These are phyloP conservation scores for Leptodactylus fallax DNA, from an alignment of 2,797 vertebrate genomes.

Conservation along the genomic window DNA sequence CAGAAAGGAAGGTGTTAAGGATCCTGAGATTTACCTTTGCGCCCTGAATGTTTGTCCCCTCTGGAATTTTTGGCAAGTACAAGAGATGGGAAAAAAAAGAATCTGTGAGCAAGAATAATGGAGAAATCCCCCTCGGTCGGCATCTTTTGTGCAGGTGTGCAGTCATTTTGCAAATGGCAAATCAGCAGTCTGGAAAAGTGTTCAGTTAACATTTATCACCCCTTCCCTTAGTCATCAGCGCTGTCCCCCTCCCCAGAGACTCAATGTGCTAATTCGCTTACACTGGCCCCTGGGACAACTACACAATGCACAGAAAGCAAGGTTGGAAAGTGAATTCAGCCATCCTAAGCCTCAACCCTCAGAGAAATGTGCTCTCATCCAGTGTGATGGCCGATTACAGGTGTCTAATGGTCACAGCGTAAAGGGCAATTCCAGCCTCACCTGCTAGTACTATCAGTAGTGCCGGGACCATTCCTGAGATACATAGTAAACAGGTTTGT, in stretches of 20 bases:
- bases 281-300: conserved; percentile 65
- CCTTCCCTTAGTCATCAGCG: conserved; percentile 75
- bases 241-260: conserved; percentile 66
- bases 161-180: conserved; percentile 72
- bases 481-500: background rate
- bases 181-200: conserved; percentile 77
- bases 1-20: conserved; percentile 21
- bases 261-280: conserved; percentile 72
- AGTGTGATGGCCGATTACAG: background rate
- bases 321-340: background rate
- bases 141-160: conserved; percentile 74
- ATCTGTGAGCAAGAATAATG: conserved; percentile 66
- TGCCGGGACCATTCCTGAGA: too few species aligned
- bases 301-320: conserved; percentile 61
- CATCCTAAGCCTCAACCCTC: background rate
- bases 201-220: conserved; percentile 79
- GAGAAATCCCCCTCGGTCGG: conserved; percentile 69
- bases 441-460: too few species aligned
- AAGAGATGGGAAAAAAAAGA: conserved; percentile 7
- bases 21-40: background rate
- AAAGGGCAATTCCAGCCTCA: background rate
- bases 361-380: too few species aligned
- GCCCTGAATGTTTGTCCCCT: conserved; percentile 5
- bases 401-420: background rate
- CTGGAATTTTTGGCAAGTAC: conserved; percentile 39